A percentile compares a stretch with the other conserved stretches of the same genome.
These are phyloP conservation scores for Eupeodes latifasciatus DNA, from an alignment of 2,888 invertebrate genomes.

Conservation along the genomic window DNA sequence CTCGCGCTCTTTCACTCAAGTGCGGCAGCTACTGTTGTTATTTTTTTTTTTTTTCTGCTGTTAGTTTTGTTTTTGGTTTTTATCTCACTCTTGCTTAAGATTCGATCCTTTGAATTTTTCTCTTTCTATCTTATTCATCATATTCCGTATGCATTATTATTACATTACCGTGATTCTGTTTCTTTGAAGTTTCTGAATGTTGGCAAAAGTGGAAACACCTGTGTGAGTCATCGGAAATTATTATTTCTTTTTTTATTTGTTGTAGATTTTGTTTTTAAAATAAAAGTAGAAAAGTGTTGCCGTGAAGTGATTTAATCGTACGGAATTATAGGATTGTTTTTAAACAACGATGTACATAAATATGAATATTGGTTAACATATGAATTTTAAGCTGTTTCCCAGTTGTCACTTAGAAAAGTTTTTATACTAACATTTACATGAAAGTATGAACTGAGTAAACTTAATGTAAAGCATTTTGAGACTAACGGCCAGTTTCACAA, in stretches of 20 bases:
- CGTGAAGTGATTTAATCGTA: neutral
- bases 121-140: conserved; percentile 41
- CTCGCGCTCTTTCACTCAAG: conserved; percentile 46
- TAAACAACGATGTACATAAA: too few relatives aligned
- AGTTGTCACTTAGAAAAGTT: too few relatives aligned
- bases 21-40: conserved; percentile 25
- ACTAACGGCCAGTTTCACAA: too few relatives aligned
- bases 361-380: too few relatives aligned
- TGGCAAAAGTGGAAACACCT: conserved; percentile 76
- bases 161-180: conserved; percentile 62
- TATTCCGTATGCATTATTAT: conserved; percentile 45
- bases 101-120: neutral
- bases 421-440: too few relatives aligned
- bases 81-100: conserved; percentile 29
- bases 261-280: neutral
- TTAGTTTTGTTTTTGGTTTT: conserved; percentile 2
- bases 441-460: too few relatives aligned
- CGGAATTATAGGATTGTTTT: too few relatives aligned
- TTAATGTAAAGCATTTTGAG: too few relatives aligned
- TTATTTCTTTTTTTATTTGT: conserved; percentile 42
- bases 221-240: conserved; percentile 76
- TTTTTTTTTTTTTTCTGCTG: neutral
- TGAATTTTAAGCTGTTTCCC: too few relatives aligned
- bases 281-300: neutral
- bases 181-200: conserved; percentile 72